Evolutionary conservation across 2,113 vertebrate species (phyloP).

Genomic region (Tetrax tetrax): DNA sequence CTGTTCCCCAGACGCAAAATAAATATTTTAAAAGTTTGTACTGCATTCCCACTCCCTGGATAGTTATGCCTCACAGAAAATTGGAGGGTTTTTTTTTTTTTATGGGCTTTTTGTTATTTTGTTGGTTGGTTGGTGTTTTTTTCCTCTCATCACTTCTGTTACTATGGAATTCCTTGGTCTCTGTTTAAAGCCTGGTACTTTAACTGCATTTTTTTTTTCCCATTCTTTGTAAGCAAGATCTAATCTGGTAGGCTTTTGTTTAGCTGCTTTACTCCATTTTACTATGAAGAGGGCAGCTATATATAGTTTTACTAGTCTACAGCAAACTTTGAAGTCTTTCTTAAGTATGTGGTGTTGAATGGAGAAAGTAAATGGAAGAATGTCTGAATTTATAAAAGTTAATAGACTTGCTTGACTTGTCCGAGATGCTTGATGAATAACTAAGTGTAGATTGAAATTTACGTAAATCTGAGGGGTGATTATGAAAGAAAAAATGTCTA

Average conservation of each 20-base stretch:
- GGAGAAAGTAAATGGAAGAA: conserved; percentile 19
- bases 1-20: conserved; percentile 36
- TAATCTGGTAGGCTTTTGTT: conserved; percentile 1
- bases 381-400: conserved; percentile 22
- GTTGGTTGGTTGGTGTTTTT: background rate
- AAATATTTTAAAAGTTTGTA: conserved; percentile 52
- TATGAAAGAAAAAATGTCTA: background rate
- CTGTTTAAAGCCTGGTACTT: conserved; percentile 21
- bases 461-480: conserved; percentile 18
- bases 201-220: background rate
- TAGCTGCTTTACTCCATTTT: background rate
- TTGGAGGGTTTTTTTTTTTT: background rate
- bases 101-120: background rate
- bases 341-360: background rate
- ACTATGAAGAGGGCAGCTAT: background rate
- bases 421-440: conserved; percentile 18
- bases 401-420: conserved; percentile 31
- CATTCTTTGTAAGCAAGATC: background rate
- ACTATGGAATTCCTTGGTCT: conserved; percentile 1
- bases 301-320: conserved; percentile 2
- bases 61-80: background rate
- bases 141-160: background rate
- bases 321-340: conserved; percentile 18
- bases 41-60: background rate
- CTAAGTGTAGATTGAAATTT: background rate